Conservation (phyloP, 2,113 vertebrate species). For the Festucalex cinctus region DNA sequence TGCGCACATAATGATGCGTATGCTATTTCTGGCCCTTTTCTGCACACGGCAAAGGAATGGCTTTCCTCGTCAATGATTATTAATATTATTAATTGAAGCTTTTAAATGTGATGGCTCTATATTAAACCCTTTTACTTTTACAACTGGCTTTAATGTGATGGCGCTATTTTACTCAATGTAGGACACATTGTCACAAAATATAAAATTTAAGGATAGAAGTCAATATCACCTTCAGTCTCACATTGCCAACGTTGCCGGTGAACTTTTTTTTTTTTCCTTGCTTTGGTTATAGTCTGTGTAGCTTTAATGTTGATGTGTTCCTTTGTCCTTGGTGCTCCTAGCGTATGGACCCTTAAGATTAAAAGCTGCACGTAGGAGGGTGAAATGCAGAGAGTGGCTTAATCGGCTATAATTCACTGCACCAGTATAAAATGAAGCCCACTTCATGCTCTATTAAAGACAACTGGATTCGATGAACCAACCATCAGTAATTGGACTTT, state of each 20-base stretch:
- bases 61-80: conserved; percentile 49
- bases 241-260: not conserved
- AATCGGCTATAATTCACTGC: conserved; percentile 59
- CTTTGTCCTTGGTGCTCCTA: conserved; percentile 38
- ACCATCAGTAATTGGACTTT: conserved; percentile 63
- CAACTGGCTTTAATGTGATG: not conserved
- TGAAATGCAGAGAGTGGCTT: conserved; percentile 57
- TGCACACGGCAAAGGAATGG: conserved; percentile 34
- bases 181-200: conserved; percentile 2
- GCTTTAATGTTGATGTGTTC: conserved; percentile 20
- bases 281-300: conserved; percentile 5
- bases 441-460: conserved; percentile 71
- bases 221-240: conserved; percentile 1
- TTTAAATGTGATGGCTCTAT: conserved; percentile 42
- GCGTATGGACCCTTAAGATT: conserved; percentile 49
- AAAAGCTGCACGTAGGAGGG: conserved; percentile 61
- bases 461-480: conserved; percentile 66
- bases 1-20: conserved; percentile 25
- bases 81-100: conserved; percentile 50
- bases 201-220: not conserved
- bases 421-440: conserved; percentile 60
- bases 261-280: conserved; percentile 4
- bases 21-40: conserved; percentile 27
- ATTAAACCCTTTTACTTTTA: conserved; percentile 31
- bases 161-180: not conserved